These are phyloP conservation scores for Rhinoraja longicauda DNA, from an alignment of 2,797 vertebrate species.

Conservation along the genomic window DNA sequence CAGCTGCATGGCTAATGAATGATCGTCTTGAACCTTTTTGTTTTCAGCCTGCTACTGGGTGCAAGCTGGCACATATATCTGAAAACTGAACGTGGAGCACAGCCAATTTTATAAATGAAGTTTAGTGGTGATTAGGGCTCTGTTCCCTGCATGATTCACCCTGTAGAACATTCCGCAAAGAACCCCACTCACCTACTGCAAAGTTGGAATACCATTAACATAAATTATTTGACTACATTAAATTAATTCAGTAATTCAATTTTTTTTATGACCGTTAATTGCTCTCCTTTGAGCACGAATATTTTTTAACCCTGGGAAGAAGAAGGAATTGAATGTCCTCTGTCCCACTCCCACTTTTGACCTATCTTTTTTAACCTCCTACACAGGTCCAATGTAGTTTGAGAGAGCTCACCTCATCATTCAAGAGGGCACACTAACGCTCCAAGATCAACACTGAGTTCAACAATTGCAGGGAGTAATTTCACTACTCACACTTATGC, in stretches of 20 bases:
- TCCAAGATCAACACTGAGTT: too few relatives aligned
- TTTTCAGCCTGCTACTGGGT: background rate
- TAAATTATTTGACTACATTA: slow-evolving; percentile 7
- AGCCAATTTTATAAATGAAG: slow-evolving; percentile 18
- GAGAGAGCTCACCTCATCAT: too few relatives aligned
- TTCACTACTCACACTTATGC: too few relatives aligned
- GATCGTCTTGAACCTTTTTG: background rate
- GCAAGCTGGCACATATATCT: slow-evolving; percentile 10
- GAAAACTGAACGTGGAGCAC: background rate
- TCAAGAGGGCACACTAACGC: too few relatives aligned
- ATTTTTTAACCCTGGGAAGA: background rate
- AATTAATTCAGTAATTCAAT: background rate
- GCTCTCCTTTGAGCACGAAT: background rate
- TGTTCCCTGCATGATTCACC: slow-evolving; percentile 3
- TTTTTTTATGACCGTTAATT: background rate
- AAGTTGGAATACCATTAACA: slow-evolving; percentile 10
- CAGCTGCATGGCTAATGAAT: slow-evolving; percentile 27
- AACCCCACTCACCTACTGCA: background rate
- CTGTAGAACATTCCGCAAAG: background rate
- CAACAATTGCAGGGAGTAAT: too few relatives aligned
- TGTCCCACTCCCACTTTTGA: too few relatives aligned
- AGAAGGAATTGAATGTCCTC: background rate
- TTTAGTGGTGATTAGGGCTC: slow-evolving; percentile 27
- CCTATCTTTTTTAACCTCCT: too few relatives aligned
- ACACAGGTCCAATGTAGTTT: too few relatives aligned